Conservation (phyloP, 1,140 invertebrate genomes). For the Coelopa frigida region DNA sequence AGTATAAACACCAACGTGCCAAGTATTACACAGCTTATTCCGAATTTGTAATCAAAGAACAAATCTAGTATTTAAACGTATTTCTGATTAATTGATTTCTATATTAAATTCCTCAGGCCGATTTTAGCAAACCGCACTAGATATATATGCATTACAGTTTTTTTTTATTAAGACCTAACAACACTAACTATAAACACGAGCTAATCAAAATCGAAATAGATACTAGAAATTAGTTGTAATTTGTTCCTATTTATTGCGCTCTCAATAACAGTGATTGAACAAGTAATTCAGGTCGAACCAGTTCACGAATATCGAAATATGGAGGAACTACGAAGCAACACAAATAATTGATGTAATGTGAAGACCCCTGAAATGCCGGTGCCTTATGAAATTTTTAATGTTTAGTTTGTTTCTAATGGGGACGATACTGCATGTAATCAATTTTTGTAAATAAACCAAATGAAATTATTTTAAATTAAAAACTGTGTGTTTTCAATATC, state of each 20-base stretch:
- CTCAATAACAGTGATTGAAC: no score
- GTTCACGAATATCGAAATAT: no score
- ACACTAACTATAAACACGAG: not conserved
- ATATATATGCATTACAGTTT: not conserved
- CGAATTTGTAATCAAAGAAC: slow-evolving; percentile 5
- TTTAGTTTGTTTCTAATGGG: no score
- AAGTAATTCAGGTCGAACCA: no score
- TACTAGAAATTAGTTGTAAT: slow-evolving; percentile 9
- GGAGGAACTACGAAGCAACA: no score
- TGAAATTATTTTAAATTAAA: no score
- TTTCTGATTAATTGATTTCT: not conserved
- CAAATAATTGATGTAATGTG: no score
- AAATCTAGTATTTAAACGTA: slow-evolving; percentile 7
- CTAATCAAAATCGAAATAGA: not conserved
- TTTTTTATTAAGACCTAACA: slow-evolving; percentile 1
- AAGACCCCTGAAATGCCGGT: no score
- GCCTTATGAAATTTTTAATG: no score
- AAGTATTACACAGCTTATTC: not conserved
- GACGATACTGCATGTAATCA: no score
- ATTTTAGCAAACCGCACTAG: not conserved
- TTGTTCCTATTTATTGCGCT: slow-evolving; percentile 18
- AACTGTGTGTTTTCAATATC: no score
- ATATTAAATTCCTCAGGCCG: slow-evolving; percentile 7
- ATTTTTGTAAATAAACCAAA: no score
- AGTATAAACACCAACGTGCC: slow-evolving; percentile 17